Evolutionary conservation across 2,113 vertebrate species (phyloP).

Genomic region (Rhinolophus sinicus): DNA sequence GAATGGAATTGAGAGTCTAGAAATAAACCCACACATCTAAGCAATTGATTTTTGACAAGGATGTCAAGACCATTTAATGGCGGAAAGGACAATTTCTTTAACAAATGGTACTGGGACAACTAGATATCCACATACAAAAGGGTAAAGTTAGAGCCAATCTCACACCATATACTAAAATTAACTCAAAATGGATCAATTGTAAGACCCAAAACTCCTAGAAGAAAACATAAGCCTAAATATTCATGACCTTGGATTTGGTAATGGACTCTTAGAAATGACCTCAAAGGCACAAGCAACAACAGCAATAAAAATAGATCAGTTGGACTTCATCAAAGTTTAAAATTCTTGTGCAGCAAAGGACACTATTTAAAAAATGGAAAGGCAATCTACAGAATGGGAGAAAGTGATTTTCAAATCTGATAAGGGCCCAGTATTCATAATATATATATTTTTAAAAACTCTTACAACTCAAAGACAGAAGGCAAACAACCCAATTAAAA

Average conservation of each 20-base stretch:
- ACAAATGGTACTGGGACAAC: neutral
- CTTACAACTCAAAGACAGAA: neutral
- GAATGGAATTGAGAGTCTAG: neutral
- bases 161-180: neutral
- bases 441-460: neutral
- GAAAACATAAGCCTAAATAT: constrained; percentile 28
- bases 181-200: constrained; percentile 18
- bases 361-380: neutral
- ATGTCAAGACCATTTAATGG: neutral
- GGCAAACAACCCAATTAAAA: neutral
- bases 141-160: neutral
- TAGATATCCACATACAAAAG: neutral
- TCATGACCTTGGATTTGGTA: constrained; percentile 16
- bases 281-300: neutral
- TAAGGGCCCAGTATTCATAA: neutral
- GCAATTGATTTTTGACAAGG: neutral
- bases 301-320: neutral
- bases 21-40: too few relatives aligned
- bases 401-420: neutral
- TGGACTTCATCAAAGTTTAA: neutral
- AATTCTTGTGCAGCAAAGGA: neutral
- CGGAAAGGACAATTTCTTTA: constrained; percentile 8
- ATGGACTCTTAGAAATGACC: constrained; percentile 10
- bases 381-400: neutral
- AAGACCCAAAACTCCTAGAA: constrained; percentile 11